A percentile compares a stretch with the other conserved stretches of the same genome.
phyloP scores from a whole-genome alignment of 2,888 invertebrate genomes.

The Cheilosia vulpina region DNA sequence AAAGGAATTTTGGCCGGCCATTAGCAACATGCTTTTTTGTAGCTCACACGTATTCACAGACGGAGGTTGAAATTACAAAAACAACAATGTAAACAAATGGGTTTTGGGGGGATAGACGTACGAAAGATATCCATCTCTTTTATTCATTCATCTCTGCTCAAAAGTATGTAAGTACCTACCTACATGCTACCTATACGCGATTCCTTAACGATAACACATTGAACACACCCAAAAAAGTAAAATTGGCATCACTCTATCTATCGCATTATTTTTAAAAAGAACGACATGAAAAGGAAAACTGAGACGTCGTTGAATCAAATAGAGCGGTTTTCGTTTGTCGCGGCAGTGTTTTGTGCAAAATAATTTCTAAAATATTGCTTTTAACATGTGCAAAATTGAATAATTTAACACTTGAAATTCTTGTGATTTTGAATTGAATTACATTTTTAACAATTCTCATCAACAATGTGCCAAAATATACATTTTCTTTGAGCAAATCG shows the following conservation, averaged over 20 bases:
- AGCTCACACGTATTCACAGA: too few species aligned
- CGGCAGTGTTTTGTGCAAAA: conserved; percentile 36
- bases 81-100: too few species aligned
- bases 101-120: too few species aligned
- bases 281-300: conserved; percentile 45
- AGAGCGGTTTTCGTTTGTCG: conserved; percentile 37
- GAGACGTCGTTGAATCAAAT: conserved; percentile 54
- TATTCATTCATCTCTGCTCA: too few species aligned
- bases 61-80: too few species aligned
- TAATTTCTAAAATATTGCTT: conserved; percentile 13
- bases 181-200: too few species aligned
- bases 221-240: conserved; percentile 9
- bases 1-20: too few species aligned
- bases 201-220: neutral
- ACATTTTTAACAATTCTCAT: neutral
- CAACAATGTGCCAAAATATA: neutral
- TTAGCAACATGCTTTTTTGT: too few species aligned
- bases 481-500: neutral
- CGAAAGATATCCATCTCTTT: too few species aligned
- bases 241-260: conserved; percentile 27
- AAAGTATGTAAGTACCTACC: too few species aligned
- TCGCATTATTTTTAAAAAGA: conserved; percentile 30
- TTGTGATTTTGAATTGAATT: neutral
- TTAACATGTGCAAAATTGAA: conserved; percentile 1
- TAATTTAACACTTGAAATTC: neutral